phyloP scores from a whole-genome alignment of 1,140 invertebrate species.

The Andricus grossulariae region DNA sequence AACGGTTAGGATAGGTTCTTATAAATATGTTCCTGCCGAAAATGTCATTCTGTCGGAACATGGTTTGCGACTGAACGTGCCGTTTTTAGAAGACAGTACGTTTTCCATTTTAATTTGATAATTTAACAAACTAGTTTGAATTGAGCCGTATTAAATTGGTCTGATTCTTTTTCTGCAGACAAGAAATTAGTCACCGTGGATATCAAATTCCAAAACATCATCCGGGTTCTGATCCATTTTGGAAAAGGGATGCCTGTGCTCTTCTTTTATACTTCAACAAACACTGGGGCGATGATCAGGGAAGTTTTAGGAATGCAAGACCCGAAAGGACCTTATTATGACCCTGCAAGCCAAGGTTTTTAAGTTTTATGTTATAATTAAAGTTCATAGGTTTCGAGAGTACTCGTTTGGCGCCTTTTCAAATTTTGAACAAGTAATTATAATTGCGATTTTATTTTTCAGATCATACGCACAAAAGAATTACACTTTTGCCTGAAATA shows the following conservation, averaged over 20 bases:
- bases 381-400: neutral
- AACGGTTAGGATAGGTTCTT: conserved; percentile 87
- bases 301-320: conserved; percentile 79
- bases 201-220: conserved; percentile 81
- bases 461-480: conserved; percentile 83
- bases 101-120: conserved; percentile 42
- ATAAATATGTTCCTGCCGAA: conserved; percentile 83
- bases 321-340: conserved; percentile 76
- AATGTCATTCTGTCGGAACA: conserved; percentile 81
- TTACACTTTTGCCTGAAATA: conserved; percentile 85
- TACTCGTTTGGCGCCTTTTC: no score
- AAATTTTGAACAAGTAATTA: conserved; percentile 13
- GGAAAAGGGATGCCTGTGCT: conserved; percentile 84
- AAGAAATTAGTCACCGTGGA: conserved; percentile 76
- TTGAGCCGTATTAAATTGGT: conserved; percentile 17
- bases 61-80: conserved; percentile 82
- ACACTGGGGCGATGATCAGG: conserved; percentile 81
- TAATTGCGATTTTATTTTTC: conserved; percentile 52
- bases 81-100: conserved; percentile 79
- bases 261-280: conserved; percentile 84
- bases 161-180: conserved; percentile 59
- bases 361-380: conserved; percentile 7
- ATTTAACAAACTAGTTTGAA: neutral
- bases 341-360: conserved; percentile 81
- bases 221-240: conserved; percentile 85